Evolutionary conservation across 2,888 invertebrate species (phyloP).

Genomic region (Nephrocerus scutellatus): DNA sequence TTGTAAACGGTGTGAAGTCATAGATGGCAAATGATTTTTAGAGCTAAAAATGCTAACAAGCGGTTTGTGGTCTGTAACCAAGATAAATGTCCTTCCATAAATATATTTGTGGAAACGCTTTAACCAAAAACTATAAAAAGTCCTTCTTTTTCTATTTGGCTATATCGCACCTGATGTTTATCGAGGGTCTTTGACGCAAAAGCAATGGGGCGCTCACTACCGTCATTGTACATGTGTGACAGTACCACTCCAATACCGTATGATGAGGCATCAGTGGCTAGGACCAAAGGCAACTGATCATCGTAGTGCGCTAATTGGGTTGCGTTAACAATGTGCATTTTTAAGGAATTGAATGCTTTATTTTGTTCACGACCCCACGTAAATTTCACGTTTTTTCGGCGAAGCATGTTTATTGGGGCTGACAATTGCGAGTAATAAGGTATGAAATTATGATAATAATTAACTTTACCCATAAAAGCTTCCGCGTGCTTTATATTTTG

Average conservation of each 20-base stretch:
- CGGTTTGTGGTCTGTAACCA: slow-evolving; percentile 39
- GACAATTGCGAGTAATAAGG: slow-evolving; percentile 19
- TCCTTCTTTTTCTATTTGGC: slow-evolving; percentile 29
- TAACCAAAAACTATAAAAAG: slow-evolving; percentile 34
- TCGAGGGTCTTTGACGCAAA: too few species aligned
- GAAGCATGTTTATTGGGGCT: slow-evolving; percentile 26
- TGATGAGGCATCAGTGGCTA: slow-evolving; percentile 22
- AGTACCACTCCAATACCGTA: slow-evolving; percentile 27
- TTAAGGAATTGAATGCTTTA: slow-evolving; percentile 23
- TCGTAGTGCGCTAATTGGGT: slow-evolving; percentile 9
- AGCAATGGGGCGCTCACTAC: slow-evolving; percentile 36
- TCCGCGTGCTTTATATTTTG: slow-evolving; percentile 23
- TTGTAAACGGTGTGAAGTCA: slow-evolving; percentile 26
- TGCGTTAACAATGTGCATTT: slow-evolving; percentile 20
- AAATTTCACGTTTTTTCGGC: slow-evolving; percentile 21
- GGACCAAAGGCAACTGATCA: slow-evolving; percentile 9
- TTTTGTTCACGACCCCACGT: slow-evolving; percentile 23
- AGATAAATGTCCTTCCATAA: slow-evolving; percentile 36
- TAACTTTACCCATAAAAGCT: slow-evolving; percentile 30
- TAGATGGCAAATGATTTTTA: slow-evolving; percentile 27
- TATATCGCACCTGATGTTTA: too few species aligned
- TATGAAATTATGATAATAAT: slow-evolving; percentile 28
- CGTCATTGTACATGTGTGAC: slow-evolving; percentile 32
- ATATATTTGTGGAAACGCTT: slow-evolving; percentile 40
- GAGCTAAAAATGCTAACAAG: slow-evolving; percentile 29